Evolutionary conservation across 2,797 vertebrate genomes (phyloP), one percentile per base, ranked within the genome.

Genomic region (Setipinna tenuifilis): DNA sequence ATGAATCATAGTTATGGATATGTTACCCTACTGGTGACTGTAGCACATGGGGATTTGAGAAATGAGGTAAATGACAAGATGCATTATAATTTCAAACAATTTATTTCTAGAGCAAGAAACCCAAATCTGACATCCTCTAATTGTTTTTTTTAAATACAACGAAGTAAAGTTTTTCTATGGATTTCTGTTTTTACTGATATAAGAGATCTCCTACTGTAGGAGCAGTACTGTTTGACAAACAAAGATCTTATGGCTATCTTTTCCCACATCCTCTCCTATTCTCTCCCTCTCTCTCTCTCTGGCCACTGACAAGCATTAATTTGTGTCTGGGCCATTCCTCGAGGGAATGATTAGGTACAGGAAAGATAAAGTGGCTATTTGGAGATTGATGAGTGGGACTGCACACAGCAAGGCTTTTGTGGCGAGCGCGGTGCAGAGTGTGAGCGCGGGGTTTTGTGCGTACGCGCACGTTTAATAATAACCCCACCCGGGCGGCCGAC

Each of bases 11-110:
- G 41, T 41, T 41, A 44, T 78, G 17, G 41, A 14, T 25, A 71
- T 87, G 86, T 85, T 85, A 88, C 71, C 54, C 83, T 71, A 85
- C 71, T 84, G 44, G 81, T 84, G 68, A 85, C 61, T 48, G 59
- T 65, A 65, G 82, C 78, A 87, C 83, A 86, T 48, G 28, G 62
- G 41, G 82, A 81, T 35, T 35, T 75, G 28, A 35, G 35, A 86
- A 85, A 50, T 87, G 71, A 75, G 11, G 10, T 31, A 16, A 31
- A 86, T 85, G 59, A 86, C 59, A 85, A 71, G 85, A 10, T 62
- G 81, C 78, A 84, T 58, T 58, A 68, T 82, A 61, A 21, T 6
- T 7, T 83, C 80, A 82, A 23, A 46, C 46, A 2, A 86, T 48
- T 68, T 19, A 25, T 61, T 54, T 78, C 17, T 6, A 78, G 61